phyloP scores from a whole-genome alignment of 2,888 invertebrate species.

The Pristionchus mayeri region DNA sequence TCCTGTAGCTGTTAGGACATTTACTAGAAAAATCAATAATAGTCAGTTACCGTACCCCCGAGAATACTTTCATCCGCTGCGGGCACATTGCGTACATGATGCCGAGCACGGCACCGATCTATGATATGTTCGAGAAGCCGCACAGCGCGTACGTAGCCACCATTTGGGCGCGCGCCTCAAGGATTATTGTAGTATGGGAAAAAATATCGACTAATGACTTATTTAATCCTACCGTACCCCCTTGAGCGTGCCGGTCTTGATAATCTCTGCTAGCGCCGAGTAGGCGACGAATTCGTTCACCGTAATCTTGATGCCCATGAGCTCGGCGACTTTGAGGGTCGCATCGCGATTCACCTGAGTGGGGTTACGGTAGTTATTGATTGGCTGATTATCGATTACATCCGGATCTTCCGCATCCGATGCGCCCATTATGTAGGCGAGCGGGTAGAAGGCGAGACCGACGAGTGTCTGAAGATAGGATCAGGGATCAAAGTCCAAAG shows the following conservation, averaged over 20 bases:
- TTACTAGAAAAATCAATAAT: too few species aligned
- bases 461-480: constrained; percentile 56
- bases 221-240: constrained; percentile 46
- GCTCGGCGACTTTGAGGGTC: constrained; percentile 62
- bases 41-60: too few species aligned
- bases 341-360: constrained; percentile 54
- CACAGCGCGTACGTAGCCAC: constrained; percentile 77
- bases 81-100: constrained; percentile 62
- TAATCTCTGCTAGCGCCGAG: constrained; percentile 56
- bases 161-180: constrained; percentile 65
- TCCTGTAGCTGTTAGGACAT: too few species aligned
- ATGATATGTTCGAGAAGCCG: constrained; percentile 78
- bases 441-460: constrained; percentile 66
- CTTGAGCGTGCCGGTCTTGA: constrained; percentile 46
- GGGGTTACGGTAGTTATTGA: not conserved
- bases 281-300: constrained; percentile 74
- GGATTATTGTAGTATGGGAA: too few species aligned
- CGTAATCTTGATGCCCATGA: constrained; percentile 72
- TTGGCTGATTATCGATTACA: constrained; percentile 49
- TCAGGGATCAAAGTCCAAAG: not conserved
- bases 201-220: too few species aligned
- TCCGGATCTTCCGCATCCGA: constrained; percentile 60
- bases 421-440: constrained; percentile 70
- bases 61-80: constrained; percentile 55
- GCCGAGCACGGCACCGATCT: constrained; percentile 78